Evolutionary conservation across 2,113 vertebrate genomes (phyloP), one percentile per base, ranked within the genome.

Genomic region (Epinephelus fuscoguttatus): DNA sequence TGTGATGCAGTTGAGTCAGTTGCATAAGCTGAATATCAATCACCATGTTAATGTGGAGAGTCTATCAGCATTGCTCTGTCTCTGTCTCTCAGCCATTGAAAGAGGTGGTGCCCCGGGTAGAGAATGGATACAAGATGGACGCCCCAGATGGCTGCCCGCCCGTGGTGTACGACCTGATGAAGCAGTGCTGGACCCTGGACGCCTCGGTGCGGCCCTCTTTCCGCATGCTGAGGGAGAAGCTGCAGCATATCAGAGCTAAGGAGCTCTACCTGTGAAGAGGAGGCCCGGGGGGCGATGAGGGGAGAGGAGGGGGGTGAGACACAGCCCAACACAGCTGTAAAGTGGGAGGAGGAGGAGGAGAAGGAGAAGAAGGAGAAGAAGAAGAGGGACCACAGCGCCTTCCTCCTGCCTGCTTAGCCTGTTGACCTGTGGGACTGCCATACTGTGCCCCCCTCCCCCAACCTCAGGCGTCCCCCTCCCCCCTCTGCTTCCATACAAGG

Each of bases 61-160:
- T 30, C 9, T 27, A 19, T 73, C 5, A 4, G 3, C 45, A 7
- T 50, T 9, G 6, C 19, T 37, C 21, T 70, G 21, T 79, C 60
- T 81, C 49, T 66, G 45, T 89, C 30, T 40, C 62, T 17, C 94
- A 99, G 98, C 97, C 97, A 72, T 94, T 99, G 91, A 99, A 99
- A 95, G 98, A 99, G 3, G 98, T 99, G 80, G 97, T 99, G 74
- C 97, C 97, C 49, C 97, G 97, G 0, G 98, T 99, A 82, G 97
- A 99, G 94, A 98, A 97, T 93, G 98, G 98, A 86, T 99, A 99
- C 84, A 99, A 97, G 95, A 99, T 99, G 98, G 98, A 99, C 0
- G 94, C 97, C 57, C 98, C 98, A 0, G 98, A 99, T 0, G 97
- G 97, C 66, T 99, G 98, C 84, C 94, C 97, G 0, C 87, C 95